Base-by-base conservation (phyloP, 2,797 vertebrate genomes). In the Chromis chromis region DNA sequence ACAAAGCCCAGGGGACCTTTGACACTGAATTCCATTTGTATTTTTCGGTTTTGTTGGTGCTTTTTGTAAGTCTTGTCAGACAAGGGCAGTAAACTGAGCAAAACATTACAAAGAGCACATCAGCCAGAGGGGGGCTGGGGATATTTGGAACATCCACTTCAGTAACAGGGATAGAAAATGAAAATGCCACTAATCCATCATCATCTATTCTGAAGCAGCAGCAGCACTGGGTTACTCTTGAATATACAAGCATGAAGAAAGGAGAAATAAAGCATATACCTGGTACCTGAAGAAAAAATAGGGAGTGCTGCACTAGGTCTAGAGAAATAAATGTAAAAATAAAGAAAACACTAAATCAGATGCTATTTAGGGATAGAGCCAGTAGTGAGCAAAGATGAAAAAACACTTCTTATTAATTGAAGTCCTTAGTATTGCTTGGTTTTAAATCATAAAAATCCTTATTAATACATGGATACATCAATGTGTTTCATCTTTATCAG, bases 1-100 rank as follows among this genome's bases (percentile, higher is more conserved):
- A 66, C 39, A 49, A 76, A 50, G 61, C 83, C 86, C 31, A 13
- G 13, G 64, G 88, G 74, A 71, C 6, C 24, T 56, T n/a, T 56
- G 24, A 65, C 10, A 81, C 58, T 39, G 21, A 74, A 83, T 65
- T 76, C 62, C 57, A 65, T 56, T 55, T 63, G 42, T 14, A 27
- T n/a, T 44, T 61, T 60, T 36, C 16, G 4, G 12, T 60, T 56
- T 55, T 12, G 42, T 48, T 31, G 6, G 4, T 48, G 25, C 16
- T 27, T 58, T 65, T 74, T 27, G 17, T 70, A 52, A 25, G 33
- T 31, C 14, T 55, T 50, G 19, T 61, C 48, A 57, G 2, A 63
- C 8, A 14, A 62, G 19, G 40, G 16, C 9, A 60, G 48, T 42
- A 25, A 50, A 53, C 14, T 28, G 24, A 65, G 39, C 1, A 27